These are phyloP conservation scores for Uria aalge DNA, from an alignment of 2,113 vertebrate genomes.

Conservation along the genomic window DNA sequence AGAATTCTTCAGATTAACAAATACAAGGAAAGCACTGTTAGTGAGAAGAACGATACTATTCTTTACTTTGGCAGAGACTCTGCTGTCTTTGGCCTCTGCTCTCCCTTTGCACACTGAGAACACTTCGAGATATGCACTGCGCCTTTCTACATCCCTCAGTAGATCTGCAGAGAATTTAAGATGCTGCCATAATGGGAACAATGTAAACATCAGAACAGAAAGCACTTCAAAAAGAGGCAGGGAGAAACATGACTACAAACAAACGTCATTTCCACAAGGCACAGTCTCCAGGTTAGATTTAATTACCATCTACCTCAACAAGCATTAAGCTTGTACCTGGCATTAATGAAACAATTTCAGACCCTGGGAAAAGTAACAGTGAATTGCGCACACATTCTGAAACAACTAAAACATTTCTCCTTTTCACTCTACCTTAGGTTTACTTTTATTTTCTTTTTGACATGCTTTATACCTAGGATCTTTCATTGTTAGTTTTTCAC, in stretches of 20 bases:
- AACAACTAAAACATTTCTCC: background rate
- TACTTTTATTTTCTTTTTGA: background rate
- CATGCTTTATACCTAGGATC: background rate
- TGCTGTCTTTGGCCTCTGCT: background rate
- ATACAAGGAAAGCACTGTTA: background rate
- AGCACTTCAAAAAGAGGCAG: background rate
- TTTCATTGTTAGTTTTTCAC: background rate
- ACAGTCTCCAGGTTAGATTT: background rate
- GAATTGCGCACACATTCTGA: background rate
- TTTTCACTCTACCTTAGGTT: background rate
- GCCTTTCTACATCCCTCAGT: background rate
- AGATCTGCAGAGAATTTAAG: background rate
- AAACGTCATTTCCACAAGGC: background rate
- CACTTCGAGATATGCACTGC: fast-evolving
- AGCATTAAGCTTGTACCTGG: background rate
- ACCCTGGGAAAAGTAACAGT: background rate
- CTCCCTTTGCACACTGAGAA: background rate
- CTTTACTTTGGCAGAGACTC: background rate
- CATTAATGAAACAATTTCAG: background rate
- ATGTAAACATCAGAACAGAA: background rate
- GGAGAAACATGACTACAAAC: background rate
- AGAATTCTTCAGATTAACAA: background rate
- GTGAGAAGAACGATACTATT: background rate
- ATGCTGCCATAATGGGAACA: background rate
- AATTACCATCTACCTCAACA: background rate